Conservation (phyloP, 2,888 invertebrate species). For the Gnatocerus cornutus region DNA sequence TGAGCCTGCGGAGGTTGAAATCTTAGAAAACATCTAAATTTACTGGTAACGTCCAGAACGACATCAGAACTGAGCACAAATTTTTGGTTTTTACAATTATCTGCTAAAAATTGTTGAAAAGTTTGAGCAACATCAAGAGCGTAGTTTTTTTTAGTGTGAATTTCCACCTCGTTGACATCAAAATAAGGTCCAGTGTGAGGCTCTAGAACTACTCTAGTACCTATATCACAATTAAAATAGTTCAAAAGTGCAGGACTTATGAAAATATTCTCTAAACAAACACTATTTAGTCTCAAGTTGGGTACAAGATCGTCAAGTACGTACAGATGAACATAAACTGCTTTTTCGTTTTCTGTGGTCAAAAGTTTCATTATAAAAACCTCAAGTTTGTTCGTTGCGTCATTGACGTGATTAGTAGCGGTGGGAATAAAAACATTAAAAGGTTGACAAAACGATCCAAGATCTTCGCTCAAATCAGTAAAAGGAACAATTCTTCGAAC, state of each 20-base stretch:
- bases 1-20: conserved; percentile 71
- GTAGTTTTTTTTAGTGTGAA: conserved; percentile 60
- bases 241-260: conserved; percentile 74
- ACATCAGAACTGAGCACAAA: conserved; percentile 74
- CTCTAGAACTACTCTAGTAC: conserved; percentile 74
- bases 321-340: conserved; percentile 62
- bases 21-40: conserved; percentile 60
- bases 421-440: conserved; percentile 69
- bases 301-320: conserved; percentile 64
- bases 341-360: conserved; percentile 54
- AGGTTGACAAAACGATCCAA: conserved; percentile 59
- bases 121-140: conserved; percentile 68
- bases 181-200: conserved; percentile 62
- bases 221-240: conserved; percentile 74
- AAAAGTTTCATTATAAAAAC: conserved; percentile 56
- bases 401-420: conserved; percentile 54
- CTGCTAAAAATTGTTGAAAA: conserved; percentile 74
- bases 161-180: conserved; percentile 72
- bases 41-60: conserved; percentile 70
- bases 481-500: conserved; percentile 56
- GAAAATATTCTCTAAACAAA: conserved; percentile 65
- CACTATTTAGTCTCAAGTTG: conserved; percentile 37
- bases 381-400: conserved; percentile 46
- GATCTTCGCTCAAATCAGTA: conserved; percentile 40
- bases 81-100: conserved; percentile 71